Evolutionary conservation across 2,888 invertebrate genomes (phyloP), one percentile per base, ranked within the genome.

Genomic region (Ryuthela nishihirai): DNA sequence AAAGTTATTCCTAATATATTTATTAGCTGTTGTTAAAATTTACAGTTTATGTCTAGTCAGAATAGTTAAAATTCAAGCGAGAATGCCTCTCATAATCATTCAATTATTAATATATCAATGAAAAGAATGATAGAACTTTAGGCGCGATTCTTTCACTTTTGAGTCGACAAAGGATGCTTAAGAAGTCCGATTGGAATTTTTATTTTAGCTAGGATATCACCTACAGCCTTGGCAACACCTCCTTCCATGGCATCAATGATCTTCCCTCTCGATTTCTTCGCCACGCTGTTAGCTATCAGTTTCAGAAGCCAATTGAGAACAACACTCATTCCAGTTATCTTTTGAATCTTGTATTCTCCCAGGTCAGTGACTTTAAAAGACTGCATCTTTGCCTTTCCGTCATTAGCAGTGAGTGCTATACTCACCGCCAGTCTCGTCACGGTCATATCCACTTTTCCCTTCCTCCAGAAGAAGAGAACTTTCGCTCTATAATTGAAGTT

Each of bases 171-270:
- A n/a, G n/a, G n/a, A n/a, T n/a, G n/a, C n/a, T n/a, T n/a, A n/a
- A n/a, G n/a, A n/a, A n/a, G n/a, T n/a, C n/a, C n/a, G n/a, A 43
- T 29, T 4, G 46, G 46, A 12, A 46, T 15, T 9, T 46, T 35
- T 15, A 20, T 25, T 2, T 46, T 10, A 9, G 32, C 25, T 6
- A 46, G 17, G 24, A 36, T 21, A 10, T 46, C 25, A 17, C 25
- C 15, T 7, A 46, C 21, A 4, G 24, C 35, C 4, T 36, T n/a
- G 15, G 15, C 15, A 12, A 18, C 46, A 23, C 25, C 35, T 17
- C 6, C 17, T 25, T 46, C 46, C 17, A 46, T 23, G 2, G 36
- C 36, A 12, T 36, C 17, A 7, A 36, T 35, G 5, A 46, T 46
- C n/a, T 6, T 36, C 18, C 20, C 17, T 36, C 25, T 46, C 4